Conservation (phyloP, 2,113 vertebrate species). For the Notarius quadriscutis region DNA sequence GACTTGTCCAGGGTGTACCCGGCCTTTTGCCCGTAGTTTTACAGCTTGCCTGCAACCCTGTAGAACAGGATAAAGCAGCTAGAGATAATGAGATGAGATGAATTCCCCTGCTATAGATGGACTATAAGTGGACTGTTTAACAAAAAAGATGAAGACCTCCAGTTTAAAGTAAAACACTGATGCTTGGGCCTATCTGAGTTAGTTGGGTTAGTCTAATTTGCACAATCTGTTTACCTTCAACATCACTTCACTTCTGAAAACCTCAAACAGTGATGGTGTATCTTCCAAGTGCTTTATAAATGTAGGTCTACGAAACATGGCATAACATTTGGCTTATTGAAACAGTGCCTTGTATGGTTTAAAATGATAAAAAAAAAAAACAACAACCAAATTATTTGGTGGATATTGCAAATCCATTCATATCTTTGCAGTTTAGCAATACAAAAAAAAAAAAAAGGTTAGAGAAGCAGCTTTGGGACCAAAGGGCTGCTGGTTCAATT, state of each 20-base stretch:
- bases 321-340: neutral
- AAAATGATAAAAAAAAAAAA: neutral
- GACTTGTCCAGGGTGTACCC: no score
- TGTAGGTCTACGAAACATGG: neutral
- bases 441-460: no score
- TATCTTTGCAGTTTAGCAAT: no score
- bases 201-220: neutral
- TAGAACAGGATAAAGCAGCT: no score
- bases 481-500: no score
- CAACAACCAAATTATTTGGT: no score
- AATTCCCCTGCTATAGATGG: neutral
- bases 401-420: no score
- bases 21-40: no score
- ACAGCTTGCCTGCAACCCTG: no score
- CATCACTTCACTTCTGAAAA: neutral
- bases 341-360: neutral
- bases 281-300: neutral
- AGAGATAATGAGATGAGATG: neutral
- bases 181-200: neutral
- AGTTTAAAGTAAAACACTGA: neutral
- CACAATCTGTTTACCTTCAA: neutral
- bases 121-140: neutral
- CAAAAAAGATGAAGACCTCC: neutral
- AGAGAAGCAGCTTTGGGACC: no score
- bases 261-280: neutral